Evolutionary conservation across 2,113 vertebrate species (phyloP).

Genomic region (Cromileptes altivelis): DNA sequence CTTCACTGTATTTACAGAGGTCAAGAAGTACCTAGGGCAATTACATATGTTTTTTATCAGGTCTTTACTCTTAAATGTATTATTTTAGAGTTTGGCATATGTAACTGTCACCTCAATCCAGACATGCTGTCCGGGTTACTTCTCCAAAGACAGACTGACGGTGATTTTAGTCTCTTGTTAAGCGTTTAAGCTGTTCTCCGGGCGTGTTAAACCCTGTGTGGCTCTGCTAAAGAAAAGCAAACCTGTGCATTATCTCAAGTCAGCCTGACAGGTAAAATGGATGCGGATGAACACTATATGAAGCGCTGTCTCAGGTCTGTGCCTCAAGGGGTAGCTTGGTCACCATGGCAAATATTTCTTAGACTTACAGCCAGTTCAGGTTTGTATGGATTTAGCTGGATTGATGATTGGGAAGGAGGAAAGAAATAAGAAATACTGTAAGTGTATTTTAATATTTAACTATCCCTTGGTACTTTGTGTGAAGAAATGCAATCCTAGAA

Average conservation of each 20-base stretch:
- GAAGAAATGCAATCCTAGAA: neutral
- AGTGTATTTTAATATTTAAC: neutral
- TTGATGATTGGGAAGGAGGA: too few species aligned
- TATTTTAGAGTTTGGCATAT: neutral
- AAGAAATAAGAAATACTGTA: too few species aligned
- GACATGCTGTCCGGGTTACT: conserved; percentile 3
- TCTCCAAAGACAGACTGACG: conserved; percentile 17
- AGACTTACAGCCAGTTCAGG: neutral
- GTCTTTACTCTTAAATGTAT: neutral
- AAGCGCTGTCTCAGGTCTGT: neutral
- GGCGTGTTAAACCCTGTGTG: conserved; percentile 17
- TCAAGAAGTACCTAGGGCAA: neutral
- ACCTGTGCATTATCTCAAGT: conserved; percentile 20
- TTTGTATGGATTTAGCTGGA: neutral
- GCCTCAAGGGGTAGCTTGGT: neutral
- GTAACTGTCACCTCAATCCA: conserved; percentile 5
- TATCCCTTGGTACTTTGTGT: neutral
- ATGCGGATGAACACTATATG: conserved; percentile 16
- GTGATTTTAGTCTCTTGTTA: conserved; percentile 38
- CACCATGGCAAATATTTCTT: neutral
- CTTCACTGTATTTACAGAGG: too few species aligned
- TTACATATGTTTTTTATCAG: neutral
- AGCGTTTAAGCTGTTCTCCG: conserved; percentile 38
- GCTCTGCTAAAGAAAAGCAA: conserved; percentile 14
- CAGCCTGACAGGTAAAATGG: conserved; percentile 28